Evolutionary conservation across 2,797 vertebrate species (phyloP).

Genomic region (Clarias platycephalus): DNA sequence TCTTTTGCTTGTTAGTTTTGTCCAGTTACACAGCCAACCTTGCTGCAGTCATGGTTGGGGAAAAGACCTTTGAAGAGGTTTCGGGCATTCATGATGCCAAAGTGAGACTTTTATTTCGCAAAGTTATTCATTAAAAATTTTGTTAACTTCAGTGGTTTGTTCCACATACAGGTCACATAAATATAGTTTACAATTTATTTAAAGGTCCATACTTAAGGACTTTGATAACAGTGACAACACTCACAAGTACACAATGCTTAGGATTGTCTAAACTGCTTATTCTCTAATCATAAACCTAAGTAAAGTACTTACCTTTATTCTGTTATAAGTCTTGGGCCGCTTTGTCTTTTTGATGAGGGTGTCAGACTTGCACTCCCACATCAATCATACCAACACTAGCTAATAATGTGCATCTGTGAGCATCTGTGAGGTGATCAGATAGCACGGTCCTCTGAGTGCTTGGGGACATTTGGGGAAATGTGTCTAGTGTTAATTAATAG

Average conservation of each 20-base stretch:
- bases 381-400: too few relatives aligned
- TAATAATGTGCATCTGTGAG: too few relatives aligned
- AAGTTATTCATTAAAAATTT: background rate
- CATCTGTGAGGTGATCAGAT: too few relatives aligned
- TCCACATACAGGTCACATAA: background rate
- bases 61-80: constrained; percentile 93
- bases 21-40: constrained; percentile 96
- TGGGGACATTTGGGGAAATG: background rate
- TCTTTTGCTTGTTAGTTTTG: constrained; percentile 94
- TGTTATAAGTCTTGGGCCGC: background rate
- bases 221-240: background rate
- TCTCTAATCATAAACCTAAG: background rate
- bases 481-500: background rate
- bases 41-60: constrained; percentile 94
- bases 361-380: too few relatives aligned
- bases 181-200: background rate
- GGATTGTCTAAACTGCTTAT: background rate
- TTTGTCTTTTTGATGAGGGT: background rate
- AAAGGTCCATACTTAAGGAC: background rate
- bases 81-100: constrained; percentile 91
- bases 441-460: too few relatives aligned
- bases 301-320: background rate
- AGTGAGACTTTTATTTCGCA: constrained; percentile 66
- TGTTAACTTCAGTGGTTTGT: background rate
- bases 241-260: background rate